Percentiles rank a stretch among this genome's conserved stretches.
Evolutionary conservation across 2,888 invertebrate genomes (phyloP).

Genomic region (Eustalomyia histrio): DNA sequence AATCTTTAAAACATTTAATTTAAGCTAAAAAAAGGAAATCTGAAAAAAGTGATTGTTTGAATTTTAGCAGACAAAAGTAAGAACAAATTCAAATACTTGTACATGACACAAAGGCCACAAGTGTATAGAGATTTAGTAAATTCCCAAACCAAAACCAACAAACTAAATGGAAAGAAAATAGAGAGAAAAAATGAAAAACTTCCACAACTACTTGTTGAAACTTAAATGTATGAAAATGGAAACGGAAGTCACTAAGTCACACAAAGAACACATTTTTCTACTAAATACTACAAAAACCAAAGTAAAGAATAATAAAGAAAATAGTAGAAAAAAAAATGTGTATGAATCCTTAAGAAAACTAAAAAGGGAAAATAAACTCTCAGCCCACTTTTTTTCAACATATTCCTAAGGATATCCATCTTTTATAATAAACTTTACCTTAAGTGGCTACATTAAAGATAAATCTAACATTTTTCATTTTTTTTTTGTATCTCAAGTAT

Average conservation of each 20-base stretch:
- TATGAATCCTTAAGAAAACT: constrained; percentile 43
- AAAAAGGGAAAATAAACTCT: constrained; percentile 32
- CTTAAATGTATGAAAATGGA: constrained; percentile 28
- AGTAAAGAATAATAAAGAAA: constrained; percentile 25
- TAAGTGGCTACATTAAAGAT: constrained; percentile 66
- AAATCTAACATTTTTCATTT: constrained; percentile 61
- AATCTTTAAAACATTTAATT: background rate
- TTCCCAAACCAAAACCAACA: constrained; percentile 31
- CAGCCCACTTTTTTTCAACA: constrained; percentile 9
- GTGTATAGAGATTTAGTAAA: constrained; percentile 57
- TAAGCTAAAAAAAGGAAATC: background rate
- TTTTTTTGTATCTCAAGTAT: constrained; percentile 27
- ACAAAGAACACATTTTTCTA: constrained; percentile 42
- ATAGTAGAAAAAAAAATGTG: constrained; percentile 31
- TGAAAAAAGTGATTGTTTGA: constrained; percentile 40
- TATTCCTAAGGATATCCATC: constrained; percentile 52
- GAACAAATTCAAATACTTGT: constrained; percentile 53
- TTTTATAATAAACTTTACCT: constrained; percentile 63
- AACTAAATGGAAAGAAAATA: background rate
- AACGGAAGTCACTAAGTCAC: constrained; percentile 60
- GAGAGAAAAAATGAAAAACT: constrained; percentile 37
- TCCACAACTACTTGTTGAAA: constrained; percentile 64
- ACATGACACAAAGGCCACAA: constrained; percentile 63
- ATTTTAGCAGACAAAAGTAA: constrained; percentile 48
- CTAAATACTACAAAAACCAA: constrained; percentile 23